phyloP scores from a whole-genome alignment of 2,113 vertebrate species.

The Anolis carolinensis region DNA sequence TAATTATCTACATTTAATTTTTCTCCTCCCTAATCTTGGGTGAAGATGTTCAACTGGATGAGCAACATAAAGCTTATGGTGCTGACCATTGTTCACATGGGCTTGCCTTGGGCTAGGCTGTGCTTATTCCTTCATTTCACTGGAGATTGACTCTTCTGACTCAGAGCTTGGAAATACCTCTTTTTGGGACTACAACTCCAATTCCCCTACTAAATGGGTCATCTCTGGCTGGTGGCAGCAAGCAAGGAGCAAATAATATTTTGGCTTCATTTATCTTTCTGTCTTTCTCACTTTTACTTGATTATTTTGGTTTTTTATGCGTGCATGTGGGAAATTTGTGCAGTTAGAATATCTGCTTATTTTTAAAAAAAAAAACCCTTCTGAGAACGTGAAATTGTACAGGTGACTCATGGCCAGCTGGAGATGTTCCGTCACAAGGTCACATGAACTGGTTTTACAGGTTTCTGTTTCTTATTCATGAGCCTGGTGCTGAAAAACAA shows the following conservation, averaged over 20 bases:
- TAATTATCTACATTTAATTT: background rate
- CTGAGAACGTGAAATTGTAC: background rate
- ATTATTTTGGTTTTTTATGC: too few species aligned
- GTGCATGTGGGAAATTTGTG: too few species aligned
- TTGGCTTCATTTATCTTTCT: too few species aligned
- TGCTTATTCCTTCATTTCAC: background rate
- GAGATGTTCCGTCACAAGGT: constrained; percentile 7
- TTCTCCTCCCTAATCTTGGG: background rate
- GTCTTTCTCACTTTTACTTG: too few species aligned
- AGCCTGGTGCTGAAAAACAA: background rate
- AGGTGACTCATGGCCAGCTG: constrained; percentile 16
- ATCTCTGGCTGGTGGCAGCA: background rate
- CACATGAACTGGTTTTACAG: constrained; percentile 19
- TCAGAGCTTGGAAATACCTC: background rate
- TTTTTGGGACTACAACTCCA: background rate
- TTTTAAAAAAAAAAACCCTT: too few species aligned
- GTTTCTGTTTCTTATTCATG: constrained; percentile 19
- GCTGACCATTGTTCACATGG: background rate
- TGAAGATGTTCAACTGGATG: background rate
- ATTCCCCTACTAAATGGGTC: background rate
- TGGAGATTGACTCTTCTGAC: background rate
- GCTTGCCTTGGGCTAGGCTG: background rate
- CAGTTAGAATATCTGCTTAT: too few species aligned
- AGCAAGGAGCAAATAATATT: too few species aligned
- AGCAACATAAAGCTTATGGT: background rate